Evolutionary conservation across 2,113 vertebrate genomes (phyloP).

Genomic region (Illadopsis cleaveri): DNA sequence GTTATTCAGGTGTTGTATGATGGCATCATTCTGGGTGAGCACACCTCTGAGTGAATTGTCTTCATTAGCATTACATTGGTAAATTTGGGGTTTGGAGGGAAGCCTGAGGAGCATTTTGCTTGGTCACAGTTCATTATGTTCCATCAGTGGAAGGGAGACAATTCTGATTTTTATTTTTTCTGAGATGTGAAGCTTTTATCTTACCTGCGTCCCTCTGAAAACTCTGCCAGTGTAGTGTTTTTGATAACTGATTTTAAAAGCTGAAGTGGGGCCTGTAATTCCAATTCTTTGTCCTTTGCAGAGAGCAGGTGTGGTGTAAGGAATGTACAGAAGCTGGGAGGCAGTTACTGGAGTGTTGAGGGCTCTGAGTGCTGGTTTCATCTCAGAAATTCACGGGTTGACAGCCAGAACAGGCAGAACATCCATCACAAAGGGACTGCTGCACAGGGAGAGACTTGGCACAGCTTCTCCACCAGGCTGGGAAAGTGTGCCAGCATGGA

Average conservation of each 20-base stretch:
- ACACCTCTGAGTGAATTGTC: neutral
- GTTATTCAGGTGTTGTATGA: neutral
- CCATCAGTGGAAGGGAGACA: neutral
- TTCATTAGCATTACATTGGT: neutral
- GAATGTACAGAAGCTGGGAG: neutral
- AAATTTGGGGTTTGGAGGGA: neutral
- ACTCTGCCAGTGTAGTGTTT: neutral
- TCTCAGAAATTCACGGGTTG: neutral
- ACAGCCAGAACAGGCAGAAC: neutral
- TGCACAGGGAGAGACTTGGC: neutral
- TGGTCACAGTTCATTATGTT: neutral
- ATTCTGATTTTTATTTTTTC: neutral
- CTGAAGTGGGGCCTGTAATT: neutral
- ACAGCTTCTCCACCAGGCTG: neutral
- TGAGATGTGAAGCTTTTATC: neutral
- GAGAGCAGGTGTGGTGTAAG: neutral
- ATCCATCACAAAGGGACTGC: neutral
- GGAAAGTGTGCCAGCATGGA: rapidly evolving
- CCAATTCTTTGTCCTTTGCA: neutral
- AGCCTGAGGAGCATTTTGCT: neutral
- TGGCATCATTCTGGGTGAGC: neutral
- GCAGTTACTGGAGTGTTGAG: rapidly evolving
- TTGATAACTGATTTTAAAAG: neutral
- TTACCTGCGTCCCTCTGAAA: neutral
- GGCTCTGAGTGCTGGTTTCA: neutral